A percentile compares a stretch with the other conserved stretches of the same genome.
Conservation (phyloP, 2,797 vertebrate genomes). For the Sebastes oblongus region DNA sequence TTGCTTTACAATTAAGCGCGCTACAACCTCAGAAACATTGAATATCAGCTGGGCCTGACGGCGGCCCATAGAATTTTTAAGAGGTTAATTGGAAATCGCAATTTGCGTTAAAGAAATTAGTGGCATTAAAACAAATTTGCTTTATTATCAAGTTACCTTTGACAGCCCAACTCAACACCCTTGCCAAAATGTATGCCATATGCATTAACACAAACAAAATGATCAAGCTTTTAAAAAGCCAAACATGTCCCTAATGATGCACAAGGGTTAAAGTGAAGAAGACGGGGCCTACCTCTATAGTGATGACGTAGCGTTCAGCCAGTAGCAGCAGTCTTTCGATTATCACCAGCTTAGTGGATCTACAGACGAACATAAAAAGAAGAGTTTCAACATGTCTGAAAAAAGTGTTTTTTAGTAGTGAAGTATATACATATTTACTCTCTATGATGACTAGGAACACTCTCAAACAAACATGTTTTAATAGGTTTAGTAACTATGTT, state of each 20-base stretch:
- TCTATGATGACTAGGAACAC: not conserved
- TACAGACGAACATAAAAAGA: constrained; percentile 54
- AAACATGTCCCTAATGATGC: not conserved
- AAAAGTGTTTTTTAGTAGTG: not conserved
- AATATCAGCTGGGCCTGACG: too few species aligned
- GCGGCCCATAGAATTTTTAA: too few species aligned
- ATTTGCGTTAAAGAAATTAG: too few species aligned
- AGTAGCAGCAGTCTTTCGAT: constrained; percentile 96
- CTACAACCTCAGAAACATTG: too few species aligned
- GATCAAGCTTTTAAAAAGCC: not conserved
- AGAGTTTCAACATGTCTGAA: not conserved
- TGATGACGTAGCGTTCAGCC: constrained; percentile 98
- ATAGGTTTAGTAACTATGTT: constrained; percentile 55
- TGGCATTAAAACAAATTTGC: too few species aligned
- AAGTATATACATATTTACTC: not conserved
- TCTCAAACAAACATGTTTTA: constrained; percentile 9
- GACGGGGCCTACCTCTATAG: constrained; percentile 89
- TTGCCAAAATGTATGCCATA: too few species aligned
- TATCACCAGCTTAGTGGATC: constrained; percentile 98
- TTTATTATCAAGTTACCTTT: too few species aligned
- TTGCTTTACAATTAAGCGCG: too few species aligned
- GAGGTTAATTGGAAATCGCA: too few species aligned
- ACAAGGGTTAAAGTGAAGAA: not conserved
- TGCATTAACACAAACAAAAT: not conserved
- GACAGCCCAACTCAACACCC: too few species aligned